Evolutionary conservation across 2,888 invertebrate species (phyloP).

Genomic region (Lobophora halterata): DNA sequence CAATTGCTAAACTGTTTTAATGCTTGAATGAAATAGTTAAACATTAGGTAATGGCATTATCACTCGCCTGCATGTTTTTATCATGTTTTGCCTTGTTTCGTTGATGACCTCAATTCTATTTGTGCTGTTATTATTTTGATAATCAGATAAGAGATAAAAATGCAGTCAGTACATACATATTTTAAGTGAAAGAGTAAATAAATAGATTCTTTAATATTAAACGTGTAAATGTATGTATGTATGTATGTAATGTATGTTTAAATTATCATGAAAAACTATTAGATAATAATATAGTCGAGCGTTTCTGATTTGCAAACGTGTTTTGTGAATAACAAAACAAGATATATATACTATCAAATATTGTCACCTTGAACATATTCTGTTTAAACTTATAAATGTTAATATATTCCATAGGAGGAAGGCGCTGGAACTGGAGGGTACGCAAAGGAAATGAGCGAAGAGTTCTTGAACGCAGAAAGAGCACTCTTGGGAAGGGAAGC

Average conservation of each 20-base stretch:
- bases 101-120: slow-evolving; percentile 9
- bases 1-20: slow-evolving; percentile 32
- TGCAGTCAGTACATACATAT: not conserved
- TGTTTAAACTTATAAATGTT: slow-evolving; percentile 5
- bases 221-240: slow-evolving; percentile 10
- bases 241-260: slow-evolving; percentile 13
- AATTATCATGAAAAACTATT: slow-evolving; percentile 3
- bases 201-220: slow-evolving; percentile 6
- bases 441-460: slow-evolving; percentile 93
- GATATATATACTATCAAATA: too few relatives aligned
- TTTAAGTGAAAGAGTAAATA: too few relatives aligned
- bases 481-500: slow-evolving; percentile 93
- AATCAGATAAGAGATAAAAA: too few relatives aligned
- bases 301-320: slow-evolving; percentile 10
- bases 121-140: too few relatives aligned
- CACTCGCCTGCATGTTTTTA: not conserved
- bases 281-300: slow-evolving; percentile 6
- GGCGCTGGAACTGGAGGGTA: slow-evolving; percentile 84
- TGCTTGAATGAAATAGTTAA: slow-evolving; percentile 15
- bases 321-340: slow-evolving; percentile 8
- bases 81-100: slow-evolving; percentile 1
- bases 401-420: slow-evolving; percentile 77
- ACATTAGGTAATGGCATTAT: slow-evolving; percentile 17
- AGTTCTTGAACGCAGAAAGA: slow-evolving; percentile 92
- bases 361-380: not conserved